Evolutionary conservation across 2,888 invertebrate species (phyloP), one percentile per base, ranked within the genome.

Genomic region (Perithous albicinctus): DNA sequence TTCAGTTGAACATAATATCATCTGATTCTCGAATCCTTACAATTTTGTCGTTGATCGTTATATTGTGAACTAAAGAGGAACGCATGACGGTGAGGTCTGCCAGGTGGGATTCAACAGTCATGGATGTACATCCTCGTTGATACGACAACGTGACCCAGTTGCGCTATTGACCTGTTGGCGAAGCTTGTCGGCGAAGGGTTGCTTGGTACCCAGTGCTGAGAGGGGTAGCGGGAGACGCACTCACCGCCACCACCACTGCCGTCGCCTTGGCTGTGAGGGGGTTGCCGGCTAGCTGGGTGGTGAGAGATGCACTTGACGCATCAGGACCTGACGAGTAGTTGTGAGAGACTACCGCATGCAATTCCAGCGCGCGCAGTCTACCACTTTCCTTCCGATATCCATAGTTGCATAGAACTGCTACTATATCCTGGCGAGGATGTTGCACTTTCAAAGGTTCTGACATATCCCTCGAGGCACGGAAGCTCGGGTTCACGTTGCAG

Each of bases 351-450:
- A 88, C 89, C 87, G 88, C 87, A 87, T 90, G 88, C 89, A 88
- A 88, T 88, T 86, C 84, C 87, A 90, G 88, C 88, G 89, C 88
- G 87, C 89, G 88, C 89, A 89, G 87, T 86, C 87, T 89, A 84
- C 80, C 79, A 66, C 54, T 43, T 69, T 41, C 75, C 80, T 82
- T 82, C 77, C 78, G 82, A 81, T 80, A 78, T 75, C 2, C 43
- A n/a, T 26, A 8, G 54, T 54, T 48, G 38, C 12, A 38, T 46
- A 6, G 56, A 43, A 32, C 64, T 54, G 18, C 64, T 41, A 56
- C 43, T 64, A 26, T 6, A 41, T 66, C 10, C 43, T 18, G 32
- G 38, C 10, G 66, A 70, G 79, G 75, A 82, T 83, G 80, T 82
- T 84, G 84, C 77, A 79, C 67, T 81, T 82, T 84, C 75, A 32